Conservation (phyloP, 2,797 vertebrate genomes). For the Chaenodraco wilsoni region DNA sequence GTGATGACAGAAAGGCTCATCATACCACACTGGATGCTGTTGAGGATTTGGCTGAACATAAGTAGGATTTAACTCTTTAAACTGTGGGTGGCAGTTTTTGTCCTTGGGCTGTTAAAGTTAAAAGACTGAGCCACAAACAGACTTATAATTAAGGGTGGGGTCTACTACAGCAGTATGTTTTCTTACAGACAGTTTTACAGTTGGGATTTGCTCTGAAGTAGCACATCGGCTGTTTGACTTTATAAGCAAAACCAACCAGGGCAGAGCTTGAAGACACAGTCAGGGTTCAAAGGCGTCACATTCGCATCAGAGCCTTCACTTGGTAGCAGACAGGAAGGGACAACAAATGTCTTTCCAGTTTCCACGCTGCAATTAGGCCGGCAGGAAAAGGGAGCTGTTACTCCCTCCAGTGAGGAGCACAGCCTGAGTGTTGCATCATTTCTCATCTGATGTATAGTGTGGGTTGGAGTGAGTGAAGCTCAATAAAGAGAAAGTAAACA, state of each 20-base stretch:
- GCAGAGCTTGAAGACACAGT: constrained; percentile 30
- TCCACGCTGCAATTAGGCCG: constrained; percentile 66
- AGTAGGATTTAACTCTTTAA: constrained; percentile 15
- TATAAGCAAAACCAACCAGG: constrained; percentile 32
- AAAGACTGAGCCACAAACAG: constrained; percentile 37
- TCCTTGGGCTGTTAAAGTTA: constrained; percentile 36
- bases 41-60: constrained; percentile 6
- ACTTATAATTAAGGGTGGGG: constrained; percentile 71
- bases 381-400: constrained; percentile 71
- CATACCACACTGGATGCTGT: constrained; percentile 17
- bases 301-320: constrained; percentile 38
- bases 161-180: constrained; percentile 37
- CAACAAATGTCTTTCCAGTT: constrained; percentile 67
- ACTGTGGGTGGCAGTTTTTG: constrained; percentile 48
- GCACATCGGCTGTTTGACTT: constrained; percentile 22
- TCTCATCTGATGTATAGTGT: constrained; percentile 42
- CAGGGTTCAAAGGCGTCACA: constrained; percentile 44
- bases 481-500: constrained; percentile 19
- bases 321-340: constrained; percentile 65
- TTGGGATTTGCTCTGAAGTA: constrained; percentile 21
- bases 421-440: constrained; percentile 38
- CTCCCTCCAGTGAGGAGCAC: constrained; percentile 59
- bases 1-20: not conserved
- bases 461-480: constrained; percentile 11
- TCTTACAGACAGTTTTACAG: constrained; percentile 33